Evolutionary conservation across 2,797 vertebrate genomes (phyloP), one percentile per base, ranked within the genome.

Genomic region (Lagodon rhomboides): DNA sequence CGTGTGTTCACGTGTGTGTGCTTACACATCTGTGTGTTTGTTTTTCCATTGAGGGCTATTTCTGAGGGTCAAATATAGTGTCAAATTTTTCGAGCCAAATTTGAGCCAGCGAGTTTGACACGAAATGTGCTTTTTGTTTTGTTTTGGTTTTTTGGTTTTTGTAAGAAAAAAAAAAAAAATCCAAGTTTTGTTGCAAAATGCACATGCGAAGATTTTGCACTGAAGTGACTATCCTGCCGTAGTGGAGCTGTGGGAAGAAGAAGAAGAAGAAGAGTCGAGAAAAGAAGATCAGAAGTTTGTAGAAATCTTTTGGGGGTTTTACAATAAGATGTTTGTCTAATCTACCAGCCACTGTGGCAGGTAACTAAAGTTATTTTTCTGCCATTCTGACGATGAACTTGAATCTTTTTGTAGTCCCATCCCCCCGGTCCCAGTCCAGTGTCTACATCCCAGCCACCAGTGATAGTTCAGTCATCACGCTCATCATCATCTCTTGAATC

Each of bases 141-240:
- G 43, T 75, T 75, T 76, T 73, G 1, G 43, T 61, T 68, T 77
- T 54, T 68, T 78, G 68, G 23, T 51, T 79, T 54, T 68, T 80
- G 38, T 69, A 72, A 80, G 73, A 71, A 7, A 34, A 34, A 34
- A 34, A 34, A 34, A 34, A 34, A 34, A 34, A 61, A 9, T 51
- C 59, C 75, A 64, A 83, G 18, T 87, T 83, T 86, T 82, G 75
- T 92, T 85, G 88, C 90, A 80, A 82, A 88, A 91, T 89, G 89
- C 89, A 91, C 86, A 92, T 73, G 84, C 87, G 77, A 75, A 83
- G 78, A 62, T 56, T 84, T 94, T 94, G 91, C 93, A 94, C 93
- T 93, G 87, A 88, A 79, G 80, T 75, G 90, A 89, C 84, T 71
- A 56, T 80, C 81, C 85, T 87, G 85, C 84, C 77, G 56, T 27